Evolutionary conservation across 2,113 vertebrate species (phyloP).

Genomic region (Syrmaticus mikado): DNA sequence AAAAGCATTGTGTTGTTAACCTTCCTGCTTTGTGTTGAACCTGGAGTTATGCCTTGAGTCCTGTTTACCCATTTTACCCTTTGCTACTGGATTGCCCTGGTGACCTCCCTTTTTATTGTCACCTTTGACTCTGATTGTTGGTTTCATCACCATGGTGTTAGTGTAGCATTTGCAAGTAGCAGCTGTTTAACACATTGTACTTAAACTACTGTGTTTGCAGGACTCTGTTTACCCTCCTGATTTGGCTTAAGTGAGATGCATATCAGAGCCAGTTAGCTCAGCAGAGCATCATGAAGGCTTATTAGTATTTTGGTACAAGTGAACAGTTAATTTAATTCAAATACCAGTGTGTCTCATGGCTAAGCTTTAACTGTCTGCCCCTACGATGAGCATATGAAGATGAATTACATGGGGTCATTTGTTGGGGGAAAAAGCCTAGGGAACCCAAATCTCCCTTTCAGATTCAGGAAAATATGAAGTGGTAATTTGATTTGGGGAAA

Average conservation of each 20-base stretch:
- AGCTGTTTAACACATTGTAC: constrained; percentile 74
- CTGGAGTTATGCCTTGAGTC: constrained; percentile 50
- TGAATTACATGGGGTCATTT: constrained; percentile 1
- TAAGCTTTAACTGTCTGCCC: neutral
- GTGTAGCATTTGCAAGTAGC: constrained; percentile 66
- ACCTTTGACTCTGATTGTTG: constrained; percentile 63
- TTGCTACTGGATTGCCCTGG: constrained; percentile 49
- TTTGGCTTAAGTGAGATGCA: constrained; percentile 45
- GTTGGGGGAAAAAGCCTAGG: neutral
- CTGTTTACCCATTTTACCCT: constrained; percentile 78
- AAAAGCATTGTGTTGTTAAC: accelerated
- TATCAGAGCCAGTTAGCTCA: neutral
- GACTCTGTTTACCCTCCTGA: constrained; percentile 72
- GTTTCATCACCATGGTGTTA: constrained; percentile 73
- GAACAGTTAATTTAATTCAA: constrained; percentile 50
- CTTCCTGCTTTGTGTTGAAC: constrained; percentile 46
- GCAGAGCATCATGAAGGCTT: neutral
- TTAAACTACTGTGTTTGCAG: constrained; percentile 66
- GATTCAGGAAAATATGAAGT: neutral
- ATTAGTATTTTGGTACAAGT: neutral
- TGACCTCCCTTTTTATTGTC: constrained; percentile 47
- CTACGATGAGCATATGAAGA: neutral
- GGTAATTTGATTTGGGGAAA: neutral
- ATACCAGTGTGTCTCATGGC: neutral
- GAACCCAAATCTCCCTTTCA: neutral